Base-by-base conservation (phyloP, 2,797 vertebrate species). In the Peromyscus eremicus region DNA sequence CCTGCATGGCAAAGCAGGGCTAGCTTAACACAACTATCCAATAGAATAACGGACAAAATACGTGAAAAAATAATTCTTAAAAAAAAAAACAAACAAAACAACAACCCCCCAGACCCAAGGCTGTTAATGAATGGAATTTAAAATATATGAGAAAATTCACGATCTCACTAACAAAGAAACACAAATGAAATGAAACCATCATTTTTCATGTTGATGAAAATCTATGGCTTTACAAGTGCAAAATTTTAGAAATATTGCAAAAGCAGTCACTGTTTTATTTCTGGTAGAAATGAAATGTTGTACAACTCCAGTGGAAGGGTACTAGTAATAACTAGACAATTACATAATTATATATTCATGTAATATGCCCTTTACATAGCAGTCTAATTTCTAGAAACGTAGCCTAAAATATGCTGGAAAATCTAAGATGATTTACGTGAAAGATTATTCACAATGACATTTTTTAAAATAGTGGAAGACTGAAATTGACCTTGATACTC, bases 391-490 rank as follows among this genome's bases (percentile, higher is more conserved):
- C 81, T 89, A 96, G 80, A 93, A 94, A 77, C 88, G 43, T 73
- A 70, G 70, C 14, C 49, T 96, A 89, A 96, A 94, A 91, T 83
- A 92, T 2, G 89, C 13, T 17, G 17, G 13, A 76, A 95, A 96
- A 66, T 77, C 79, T 73, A 17, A 88, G 89, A 76, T 92, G 43
- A 89, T 62, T 94, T 92, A 85, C 75, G 29, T 32, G 89, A 64
- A 89, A 89, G 12, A 95, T 96, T 93, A 96, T 92, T 96, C 94
- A 79, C 84, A 86, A 29, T 83, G 82, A 83, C 37, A 32, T 80
- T 94, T 84, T 96, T 92, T 93, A 82, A 52, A 93, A 73, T 60
- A 86, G 49, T 40, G 81, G 76, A 93, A 94, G 85, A 89, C 71
- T 84, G 79, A 96, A 94, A 73, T 80, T 84, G 97, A 73, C 70